phyloP scores from a whole-genome alignment of 2,888 invertebrate species.

The Teleiodes luculella region DNA sequence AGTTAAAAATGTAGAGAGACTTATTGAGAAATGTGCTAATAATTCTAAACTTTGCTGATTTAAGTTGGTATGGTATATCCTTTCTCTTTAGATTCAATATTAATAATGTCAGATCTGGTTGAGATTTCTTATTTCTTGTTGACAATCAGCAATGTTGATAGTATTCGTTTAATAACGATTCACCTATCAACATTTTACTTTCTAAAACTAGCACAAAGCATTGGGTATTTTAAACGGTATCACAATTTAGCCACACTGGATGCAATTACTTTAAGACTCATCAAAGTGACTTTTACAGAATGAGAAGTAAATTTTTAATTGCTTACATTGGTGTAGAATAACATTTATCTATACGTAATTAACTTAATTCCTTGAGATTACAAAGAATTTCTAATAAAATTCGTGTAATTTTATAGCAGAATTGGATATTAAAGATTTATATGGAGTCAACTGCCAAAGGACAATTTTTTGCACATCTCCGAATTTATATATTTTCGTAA shows the following conservation, averaged over 20 bases:
- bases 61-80: slow-evolving; percentile 37
- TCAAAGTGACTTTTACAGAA: slow-evolving; percentile 47
- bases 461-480: slow-evolving; percentile 39
- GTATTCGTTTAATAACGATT: slow-evolving; percentile 64
- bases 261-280: slow-evolving; percentile 38
- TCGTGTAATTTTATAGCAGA: slow-evolving; percentile 73
- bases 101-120: slow-evolving; percentile 63
- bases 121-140: slow-evolving; percentile 49
- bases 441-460: slow-evolving; percentile 41
- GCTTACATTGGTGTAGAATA: slow-evolving; percentile 57
- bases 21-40: slow-evolving; percentile 80
- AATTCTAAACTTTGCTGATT: slow-evolving; percentile 72
- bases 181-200: slow-evolving; percentile 61
- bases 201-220: slow-evolving; percentile 68
- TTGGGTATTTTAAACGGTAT: slow-evolving; percentile 62
- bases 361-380: slow-evolving; percentile 67
- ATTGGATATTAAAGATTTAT: slow-evolving; percentile 58
- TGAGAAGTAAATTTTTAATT: slow-evolving; percentile 53
- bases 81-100: slow-evolving; percentile 53
- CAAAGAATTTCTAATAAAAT: slow-evolving; percentile 73
- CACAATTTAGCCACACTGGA: slow-evolving; percentile 66
- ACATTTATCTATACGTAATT: slow-evolving; percentile 62
- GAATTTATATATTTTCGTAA: slow-evolving; percentile 43
- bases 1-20: slow-evolving; percentile 80
- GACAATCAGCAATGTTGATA: slow-evolving; percentile 54